Conservation (phyloP, 1,140 invertebrate genomes). For the Telenomus remus region DNA sequence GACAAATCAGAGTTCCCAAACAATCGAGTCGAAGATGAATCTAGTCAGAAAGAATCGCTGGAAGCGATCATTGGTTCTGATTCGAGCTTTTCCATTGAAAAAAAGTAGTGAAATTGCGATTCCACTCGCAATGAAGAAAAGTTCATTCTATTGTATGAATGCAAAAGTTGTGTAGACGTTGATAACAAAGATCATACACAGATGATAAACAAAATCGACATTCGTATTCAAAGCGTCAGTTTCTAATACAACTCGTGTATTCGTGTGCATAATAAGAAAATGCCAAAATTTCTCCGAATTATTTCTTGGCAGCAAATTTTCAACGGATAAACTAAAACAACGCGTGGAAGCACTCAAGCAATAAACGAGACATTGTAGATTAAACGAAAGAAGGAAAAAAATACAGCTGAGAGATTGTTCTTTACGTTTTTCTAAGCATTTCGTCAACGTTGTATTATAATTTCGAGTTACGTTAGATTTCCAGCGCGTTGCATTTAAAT, state of each 20-base stretch:
- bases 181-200: no score
- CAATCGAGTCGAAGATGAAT: slow-evolving; percentile 66
- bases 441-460: neutral
- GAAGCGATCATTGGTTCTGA: slow-evolving; percentile 45
- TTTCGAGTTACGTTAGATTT: no score
- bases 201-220: no score
- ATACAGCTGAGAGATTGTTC: neutral
- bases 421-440: neutral
- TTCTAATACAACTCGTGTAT: no score
- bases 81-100: slow-evolving; percentile 38
- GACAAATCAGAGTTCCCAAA: slow-evolving; percentile 55
- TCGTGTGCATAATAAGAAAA: no score
- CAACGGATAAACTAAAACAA: no score
- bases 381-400: neutral
- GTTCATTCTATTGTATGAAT: slow-evolving; percentile 43
- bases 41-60: slow-evolving; percentile 70
- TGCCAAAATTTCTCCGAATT: no score
- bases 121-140: slow-evolving; percentile 16
- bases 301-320: no score
- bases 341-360: neutral
- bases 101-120: slow-evolving; percentile 12
- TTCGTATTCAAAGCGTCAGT: no score
- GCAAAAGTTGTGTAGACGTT: no score
- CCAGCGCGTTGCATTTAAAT: no score
- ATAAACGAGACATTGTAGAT: neutral